Evolutionary conservation across 2,888 invertebrate species (phyloP), one percentile per base, ranked within the genome.

Genomic region (Lithophane semibrunnea): DNA sequence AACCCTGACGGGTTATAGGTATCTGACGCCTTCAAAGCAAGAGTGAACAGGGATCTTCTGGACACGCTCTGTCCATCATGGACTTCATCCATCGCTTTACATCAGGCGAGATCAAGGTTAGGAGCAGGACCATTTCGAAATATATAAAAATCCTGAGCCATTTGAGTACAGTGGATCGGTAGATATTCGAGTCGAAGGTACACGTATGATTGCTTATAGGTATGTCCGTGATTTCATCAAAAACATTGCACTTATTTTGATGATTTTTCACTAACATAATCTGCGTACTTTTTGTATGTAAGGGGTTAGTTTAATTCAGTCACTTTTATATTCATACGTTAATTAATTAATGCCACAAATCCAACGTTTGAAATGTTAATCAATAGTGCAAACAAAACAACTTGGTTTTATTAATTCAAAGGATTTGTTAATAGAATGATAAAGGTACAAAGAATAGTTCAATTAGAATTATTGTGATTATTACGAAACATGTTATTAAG

Each of bases 261-360:
- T 7, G 24, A 24, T 54, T 54, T 21, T 54, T 54, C 8, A 64
- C 21, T 42, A 42, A n/a, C 9, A 9, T n/a, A 16, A n/a, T 42
- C 9, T 42, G 13, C 16, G n/a, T 12, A 16, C 24, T 60, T 60
- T 60, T 24, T 16, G 29, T 8, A 8, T 56, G 16, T 16, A 49
- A 5, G 49, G 5, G 4, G 13, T 49, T 49, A 49, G 49, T 49
- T 49, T 49, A 18, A 52, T 54, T 24, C 49, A 18, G n/a, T 42
- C 29, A 18, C 52, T 61, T 44, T 83, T 54, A 10, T 47, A 64
- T 21, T 12, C 37, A 54, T 13, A 56, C 37, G 69, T 37, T 77
- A 82, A 75, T 77, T 10, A 73, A 73, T 66, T 63, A 63, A 72
- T 44, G n/a, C 68, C 44, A 83, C 60, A 65, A 21, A 73, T 58